Evolutionary conservation across 2,888 invertebrate species (phyloP), one percentile per base, ranked within the genome.

Genomic region (Lochmaea crataegi): DNA sequence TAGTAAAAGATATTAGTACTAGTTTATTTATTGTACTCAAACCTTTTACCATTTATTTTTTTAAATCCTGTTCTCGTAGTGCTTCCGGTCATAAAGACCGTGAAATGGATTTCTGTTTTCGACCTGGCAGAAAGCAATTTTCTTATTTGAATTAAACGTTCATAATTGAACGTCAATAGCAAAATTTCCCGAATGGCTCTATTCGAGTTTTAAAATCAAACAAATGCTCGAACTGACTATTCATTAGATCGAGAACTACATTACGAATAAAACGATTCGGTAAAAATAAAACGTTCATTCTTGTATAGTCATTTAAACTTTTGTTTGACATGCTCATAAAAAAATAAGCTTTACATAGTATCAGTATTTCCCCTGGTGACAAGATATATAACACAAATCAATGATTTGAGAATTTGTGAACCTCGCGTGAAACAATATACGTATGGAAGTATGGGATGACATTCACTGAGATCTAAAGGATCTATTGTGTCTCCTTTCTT

Each of bases 101-200:
- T 53, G 53, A 38, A 60, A 60, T 60, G n/a, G 9, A n/a, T 60
- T 60, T 60, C 38, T 60, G 32, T 60, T 60, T 38, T 38, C 32
- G 32, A 32, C 10, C n/a, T 32, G n/a, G 1, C 48, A 38, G n/a
- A 45, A 65, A n/a, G 48, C 48, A 48, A 65, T 45, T 32, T 65
- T 53, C 65, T 38, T 66, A 26, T 66, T 66, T 32, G 22, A 38
- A 66, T 16, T 56, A 41, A 66, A 66, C 66, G 18, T 66, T 18
- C 22, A 18, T 66, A 68, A 61, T 58, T 68, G 51, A 68, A 68
- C 68, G 51, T 68, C 68, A 68, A 68, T 61, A 53, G 68, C 51
- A 51, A 68, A 61, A 45, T 61, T 61, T 45, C 32, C 45, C 61
- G 68, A 68, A 53, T 51, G 32, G 45, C 26, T 68, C 61, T 18